Evolutionary conservation across 2,797 vertebrate genomes (phyloP).

Genomic region (Tapera naevia): DNA sequence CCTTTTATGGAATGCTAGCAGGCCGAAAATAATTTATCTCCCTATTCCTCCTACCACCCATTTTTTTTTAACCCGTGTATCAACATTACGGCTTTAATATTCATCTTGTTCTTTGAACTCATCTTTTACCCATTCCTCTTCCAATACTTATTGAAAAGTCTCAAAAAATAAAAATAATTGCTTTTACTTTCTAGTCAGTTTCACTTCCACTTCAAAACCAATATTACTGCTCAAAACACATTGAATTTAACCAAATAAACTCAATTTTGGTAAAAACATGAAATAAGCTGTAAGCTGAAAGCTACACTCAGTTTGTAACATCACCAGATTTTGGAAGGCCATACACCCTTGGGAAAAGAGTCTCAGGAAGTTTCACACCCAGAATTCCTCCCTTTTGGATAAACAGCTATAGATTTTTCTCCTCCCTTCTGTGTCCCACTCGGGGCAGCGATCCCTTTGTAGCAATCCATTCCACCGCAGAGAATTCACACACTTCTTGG

Average conservation of each 20-base stretch:
- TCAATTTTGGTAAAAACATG: background rate
- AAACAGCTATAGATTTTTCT: background rate
- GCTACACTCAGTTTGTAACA: background rate
- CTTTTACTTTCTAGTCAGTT: constrained; percentile 52
- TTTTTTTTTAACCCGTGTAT: background rate
- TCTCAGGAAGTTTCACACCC: background rate
- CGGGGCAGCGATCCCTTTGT: background rate
- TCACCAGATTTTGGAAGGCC: background rate
- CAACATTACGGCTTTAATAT: background rate
- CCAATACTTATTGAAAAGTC: background rate
- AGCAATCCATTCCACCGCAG: background rate
- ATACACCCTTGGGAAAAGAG: background rate
- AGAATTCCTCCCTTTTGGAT: background rate
- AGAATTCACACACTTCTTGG: background rate
- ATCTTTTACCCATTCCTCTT: background rate
- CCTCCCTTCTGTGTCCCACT: fast-evolving
- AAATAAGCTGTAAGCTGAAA: background rate
- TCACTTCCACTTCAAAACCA: constrained; percentile 34
- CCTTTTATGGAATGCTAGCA: background rate
- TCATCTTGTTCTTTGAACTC: background rate
- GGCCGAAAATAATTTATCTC: background rate
- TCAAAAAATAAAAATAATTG: background rate
- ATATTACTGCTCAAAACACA: background rate
- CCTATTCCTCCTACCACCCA: background rate
- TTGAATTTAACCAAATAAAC: background rate